Evolutionary conservation across 2,888 invertebrate genomes (phyloP).

Genomic region (Drosophila koepferae): DNA sequence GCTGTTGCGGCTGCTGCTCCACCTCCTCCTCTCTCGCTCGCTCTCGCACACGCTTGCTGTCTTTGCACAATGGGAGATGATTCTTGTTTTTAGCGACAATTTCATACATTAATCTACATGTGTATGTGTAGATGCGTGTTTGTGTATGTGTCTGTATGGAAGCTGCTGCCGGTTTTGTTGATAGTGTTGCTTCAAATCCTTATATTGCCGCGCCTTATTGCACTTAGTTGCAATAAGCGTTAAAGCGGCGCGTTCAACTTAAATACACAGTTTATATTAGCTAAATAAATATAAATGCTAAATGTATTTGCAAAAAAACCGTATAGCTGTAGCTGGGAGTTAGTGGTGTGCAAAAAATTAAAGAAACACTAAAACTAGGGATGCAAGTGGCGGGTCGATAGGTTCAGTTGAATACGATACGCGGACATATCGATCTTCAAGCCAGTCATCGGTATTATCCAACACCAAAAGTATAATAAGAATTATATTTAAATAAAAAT

Average conservation of each 20-base stretch:
- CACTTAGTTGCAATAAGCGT: slow-evolving; percentile 16
- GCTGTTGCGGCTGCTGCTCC: background rate
- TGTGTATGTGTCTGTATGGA: slow-evolving; percentile 21
- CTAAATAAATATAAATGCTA: slow-evolving; percentile 9
- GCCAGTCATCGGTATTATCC: background rate
- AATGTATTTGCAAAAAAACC: slow-evolving; percentile 32
- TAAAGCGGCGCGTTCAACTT: background rate
- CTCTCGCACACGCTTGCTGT: background rate
- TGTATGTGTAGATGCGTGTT: slow-evolving; percentile 12
- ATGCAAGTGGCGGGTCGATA: slow-evolving; percentile 18
- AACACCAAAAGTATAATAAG: background rate
- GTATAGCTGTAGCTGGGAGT: slow-evolving; percentile 28
- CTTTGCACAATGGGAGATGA: slow-evolving; percentile 25
- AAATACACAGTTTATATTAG: slow-evolving; percentile 2
- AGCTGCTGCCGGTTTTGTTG: slow-evolving; percentile 52
- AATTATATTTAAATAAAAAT: background rate
- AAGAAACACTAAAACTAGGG: slow-evolving; percentile 33
- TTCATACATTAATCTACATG: slow-evolving; percentile 33
- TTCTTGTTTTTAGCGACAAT: slow-evolving; percentile 30
- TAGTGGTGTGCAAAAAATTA: slow-evolving; percentile 40
- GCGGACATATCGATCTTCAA: background rate
- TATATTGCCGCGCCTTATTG: slow-evolving; percentile 9
- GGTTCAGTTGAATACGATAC: background rate
- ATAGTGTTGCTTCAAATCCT: background rate
- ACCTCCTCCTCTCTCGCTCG: slow-evolving; percentile 1